Percentiles rank a stretch among this genome's conserved stretches.
Conservation (phyloP, 2,113 vertebrate species). For the Furnarius figulus region DNA sequence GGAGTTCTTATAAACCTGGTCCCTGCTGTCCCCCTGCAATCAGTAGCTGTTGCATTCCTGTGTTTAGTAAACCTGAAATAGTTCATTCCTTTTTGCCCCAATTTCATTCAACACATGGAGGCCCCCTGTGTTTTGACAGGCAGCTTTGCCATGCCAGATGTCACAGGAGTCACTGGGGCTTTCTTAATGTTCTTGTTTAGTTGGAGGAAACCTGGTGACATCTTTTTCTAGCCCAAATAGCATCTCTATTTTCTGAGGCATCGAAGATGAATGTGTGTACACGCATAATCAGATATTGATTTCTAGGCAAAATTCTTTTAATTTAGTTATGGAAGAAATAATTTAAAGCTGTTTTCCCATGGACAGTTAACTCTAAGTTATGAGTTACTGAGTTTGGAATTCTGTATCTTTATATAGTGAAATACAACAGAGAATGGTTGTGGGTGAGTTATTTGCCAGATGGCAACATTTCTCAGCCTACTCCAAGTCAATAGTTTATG, state of each 20-base stretch:
- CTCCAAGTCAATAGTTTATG: not conserved
- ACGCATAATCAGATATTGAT: conserved; percentile 26
- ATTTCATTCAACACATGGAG: not conserved
- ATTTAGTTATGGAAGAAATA: conserved; percentile 16
- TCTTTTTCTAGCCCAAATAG: not conserved
- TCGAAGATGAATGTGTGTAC: not conserved
- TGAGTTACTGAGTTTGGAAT: conserved; percentile 29
- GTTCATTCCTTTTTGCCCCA: not conserved
- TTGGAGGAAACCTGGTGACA: not conserved
- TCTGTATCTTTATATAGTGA: not conserved
- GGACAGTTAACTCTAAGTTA: not conserved
- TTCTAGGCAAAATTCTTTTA: not conserved
- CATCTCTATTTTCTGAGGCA: not conserved
- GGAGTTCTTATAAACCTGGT: not conserved
- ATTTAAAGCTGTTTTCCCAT: not conserved
- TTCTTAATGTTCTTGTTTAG: not conserved
- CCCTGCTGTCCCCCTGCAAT: not conserved
- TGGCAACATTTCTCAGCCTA: conserved; percentile 13
- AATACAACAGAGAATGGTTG: not conserved
- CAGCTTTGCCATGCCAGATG: not conserved
- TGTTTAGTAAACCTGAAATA: not conserved
- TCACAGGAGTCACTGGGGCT: not conserved
- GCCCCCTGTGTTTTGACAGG: not conserved
- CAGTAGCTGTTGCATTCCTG: not conserved
- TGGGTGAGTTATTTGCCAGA: conserved; percentile 38